A percentile compares a stretch with the other conserved stretches of the same genome.
Evolutionary conservation across 2,113 vertebrate genomes (phyloP).

Genomic region (Macaca nemestrina): DNA sequence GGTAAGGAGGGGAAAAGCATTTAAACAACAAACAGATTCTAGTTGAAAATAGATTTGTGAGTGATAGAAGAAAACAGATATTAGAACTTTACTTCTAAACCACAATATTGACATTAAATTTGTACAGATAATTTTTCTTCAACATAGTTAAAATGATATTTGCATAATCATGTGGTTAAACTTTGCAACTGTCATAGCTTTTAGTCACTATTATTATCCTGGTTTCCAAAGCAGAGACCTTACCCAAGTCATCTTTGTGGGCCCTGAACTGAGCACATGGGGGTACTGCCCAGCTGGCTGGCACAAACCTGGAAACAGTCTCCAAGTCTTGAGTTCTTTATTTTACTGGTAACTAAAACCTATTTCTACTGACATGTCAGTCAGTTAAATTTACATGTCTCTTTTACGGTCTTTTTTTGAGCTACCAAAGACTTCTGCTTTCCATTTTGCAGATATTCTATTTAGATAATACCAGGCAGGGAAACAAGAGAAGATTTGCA

Average conservation of each 20-base stretch:
- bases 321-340: not conserved
- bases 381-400: conserved; percentile 1
- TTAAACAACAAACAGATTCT: not conserved
- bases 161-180: not conserved
- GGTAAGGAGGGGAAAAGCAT: not conserved
- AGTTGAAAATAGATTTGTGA: conserved; percentile 23
- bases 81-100: not conserved
- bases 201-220: not conserved
- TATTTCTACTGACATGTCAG: not conserved
- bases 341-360: conserved; percentile 36
- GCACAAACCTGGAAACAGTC: not conserved
- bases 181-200: not conserved
- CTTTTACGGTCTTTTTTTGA: not conserved
- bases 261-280: not conserved
- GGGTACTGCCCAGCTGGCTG: not conserved
- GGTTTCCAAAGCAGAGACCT: not conserved
- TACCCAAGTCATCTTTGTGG: not conserved
- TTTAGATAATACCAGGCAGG: not conserved
- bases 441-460: not conserved
- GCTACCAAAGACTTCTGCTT: not conserved
- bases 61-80: not conserved
- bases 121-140: not conserved
- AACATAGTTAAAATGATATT: not conserved
- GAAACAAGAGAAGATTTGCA: not conserved
- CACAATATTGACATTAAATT: not conserved